A percentile compares a stretch with the other conserved stretches of the same genome.
Evolutionary conservation across 2,113 vertebrate genomes (phyloP).

Genomic region (Tympanuchus pallidicinctus): DNA sequence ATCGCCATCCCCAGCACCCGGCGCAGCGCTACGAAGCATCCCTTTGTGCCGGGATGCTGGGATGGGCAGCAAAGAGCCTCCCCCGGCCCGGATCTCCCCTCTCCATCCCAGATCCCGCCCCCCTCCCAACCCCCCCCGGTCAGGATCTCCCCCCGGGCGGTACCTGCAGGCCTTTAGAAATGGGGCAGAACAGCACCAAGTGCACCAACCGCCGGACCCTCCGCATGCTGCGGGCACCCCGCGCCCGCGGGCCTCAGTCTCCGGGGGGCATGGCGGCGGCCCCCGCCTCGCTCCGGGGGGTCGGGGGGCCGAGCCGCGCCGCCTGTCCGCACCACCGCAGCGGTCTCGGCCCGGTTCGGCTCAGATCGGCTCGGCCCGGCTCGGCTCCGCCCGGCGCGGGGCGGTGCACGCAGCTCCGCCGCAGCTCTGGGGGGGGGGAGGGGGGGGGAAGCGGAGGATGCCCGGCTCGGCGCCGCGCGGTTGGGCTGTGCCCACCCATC

Average conservation of each 20-base stretch:
- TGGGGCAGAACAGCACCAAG: slow-evolving; percentile 89
- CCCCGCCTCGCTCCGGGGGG: not conserved
- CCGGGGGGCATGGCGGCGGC: slow-evolving; percentile 13
- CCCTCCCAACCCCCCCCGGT: no score
- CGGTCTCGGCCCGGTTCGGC: not conserved
- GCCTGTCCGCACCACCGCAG: not conserved
- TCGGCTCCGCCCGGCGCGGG: not conserved
- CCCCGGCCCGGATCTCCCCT: not conserved
- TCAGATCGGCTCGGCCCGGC: not conserved
- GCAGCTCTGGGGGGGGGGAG: not conserved
- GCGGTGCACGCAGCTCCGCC: not conserved
- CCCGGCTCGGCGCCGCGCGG: not conserved
- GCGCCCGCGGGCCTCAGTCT: not conserved
- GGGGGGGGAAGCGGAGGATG: not conserved
- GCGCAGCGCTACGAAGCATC: not conserved
- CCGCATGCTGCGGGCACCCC: slow-evolving; percentile 81
- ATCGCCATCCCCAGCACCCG: not conserved
- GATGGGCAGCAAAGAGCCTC: not conserved
- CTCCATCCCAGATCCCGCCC: not conserved
- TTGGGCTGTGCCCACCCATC: not conserved
- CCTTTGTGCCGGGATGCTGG: slow-evolving; percentile 48
- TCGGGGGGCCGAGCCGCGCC: no score
- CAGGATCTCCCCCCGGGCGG: not conserved
- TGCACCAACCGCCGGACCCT: slow-evolving; percentile 87
- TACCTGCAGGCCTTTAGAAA: slow-evolving; percentile 91